phyloP scores from a whole-genome alignment of 2,113 vertebrate genomes.

The Megalops atlanticus region DNA sequence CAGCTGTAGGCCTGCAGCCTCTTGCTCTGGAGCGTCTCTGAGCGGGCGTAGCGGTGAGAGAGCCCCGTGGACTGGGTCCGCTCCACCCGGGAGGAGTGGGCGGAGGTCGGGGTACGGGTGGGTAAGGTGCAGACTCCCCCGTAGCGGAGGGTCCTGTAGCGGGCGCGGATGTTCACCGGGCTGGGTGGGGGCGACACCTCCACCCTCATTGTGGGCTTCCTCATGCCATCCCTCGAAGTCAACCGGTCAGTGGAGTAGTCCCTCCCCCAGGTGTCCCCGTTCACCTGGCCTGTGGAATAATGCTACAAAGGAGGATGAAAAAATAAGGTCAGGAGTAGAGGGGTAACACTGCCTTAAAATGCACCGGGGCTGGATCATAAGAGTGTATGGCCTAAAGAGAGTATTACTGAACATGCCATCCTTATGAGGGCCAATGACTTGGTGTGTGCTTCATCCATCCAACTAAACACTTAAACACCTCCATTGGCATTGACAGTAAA shows the following conservation, averaged over 20 bases:
- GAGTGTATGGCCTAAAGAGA: no score
- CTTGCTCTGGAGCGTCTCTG: conserved; percentile 28
- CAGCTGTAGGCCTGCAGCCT: background rate
- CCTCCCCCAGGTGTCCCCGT: conserved; percentile 22
- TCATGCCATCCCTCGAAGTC: background rate
- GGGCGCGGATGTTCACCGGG: background rate
- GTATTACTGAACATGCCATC: no score
- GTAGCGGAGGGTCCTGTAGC: background rate
- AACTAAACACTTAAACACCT: no score
- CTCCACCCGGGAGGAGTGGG: background rate
- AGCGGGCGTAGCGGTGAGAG: conserved; percentile 33
- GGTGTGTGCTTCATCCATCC: no score
- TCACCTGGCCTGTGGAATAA: background rate
- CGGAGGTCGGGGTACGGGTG: background rate
- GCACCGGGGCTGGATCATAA: no score
- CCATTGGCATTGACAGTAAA: no score
- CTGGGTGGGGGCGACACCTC: conserved; percentile 48
- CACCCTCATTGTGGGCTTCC: conserved; percentile 41
- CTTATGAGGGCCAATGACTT: no score
- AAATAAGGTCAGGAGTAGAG: background rate
- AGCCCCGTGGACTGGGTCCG: background rate
- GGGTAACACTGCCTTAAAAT: background rate
- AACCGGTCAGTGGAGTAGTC: conserved; percentile 9
- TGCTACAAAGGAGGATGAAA: background rate
- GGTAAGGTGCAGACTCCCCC: conserved; percentile 42